Evolutionary conservation across 2,797 vertebrate genomes (phyloP).

Genomic region (Sus cebifrons): DNA sequence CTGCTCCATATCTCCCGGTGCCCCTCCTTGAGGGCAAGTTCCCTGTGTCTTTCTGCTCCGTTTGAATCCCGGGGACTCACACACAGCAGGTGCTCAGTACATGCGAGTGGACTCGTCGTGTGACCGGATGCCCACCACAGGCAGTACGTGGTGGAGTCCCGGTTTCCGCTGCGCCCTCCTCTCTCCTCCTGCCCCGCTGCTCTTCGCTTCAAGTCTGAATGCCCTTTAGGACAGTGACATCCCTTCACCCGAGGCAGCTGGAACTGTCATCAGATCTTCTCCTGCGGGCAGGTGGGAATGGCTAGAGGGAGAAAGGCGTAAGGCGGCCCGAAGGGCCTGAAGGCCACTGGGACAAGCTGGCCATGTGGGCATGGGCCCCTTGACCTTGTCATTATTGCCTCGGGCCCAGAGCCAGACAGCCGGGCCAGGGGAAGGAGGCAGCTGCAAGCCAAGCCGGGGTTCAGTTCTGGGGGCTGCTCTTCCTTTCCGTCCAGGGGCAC

Average conservation of each 20-base stretch:
- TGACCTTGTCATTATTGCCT: neutral
- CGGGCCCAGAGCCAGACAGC: neutral
- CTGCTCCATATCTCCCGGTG: too few relatives aligned
- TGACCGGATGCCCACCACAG: neutral
- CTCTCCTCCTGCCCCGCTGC: neutral
- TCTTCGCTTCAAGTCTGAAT: neutral
- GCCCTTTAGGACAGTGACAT: neutral
- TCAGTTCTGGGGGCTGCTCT: neutral
- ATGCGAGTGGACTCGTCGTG: neutral
- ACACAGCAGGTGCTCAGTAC: neutral
- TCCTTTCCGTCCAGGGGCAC: neutral
- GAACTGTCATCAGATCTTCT: neutral
- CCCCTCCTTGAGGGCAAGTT: neutral
- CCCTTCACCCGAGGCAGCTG: neutral
- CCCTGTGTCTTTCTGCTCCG: neutral
- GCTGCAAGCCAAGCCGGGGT: neutral
- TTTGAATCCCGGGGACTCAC: neutral
- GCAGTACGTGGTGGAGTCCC: neutral
- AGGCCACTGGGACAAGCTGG: neutral
- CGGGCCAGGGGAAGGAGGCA: neutral
- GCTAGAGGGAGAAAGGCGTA: neutral
- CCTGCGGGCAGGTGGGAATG: too few relatives aligned
- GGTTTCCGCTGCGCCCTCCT: neutral
- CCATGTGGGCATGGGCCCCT: neutral
- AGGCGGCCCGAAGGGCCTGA: neutral